phyloP scores from a whole-genome alignment of 2,888 invertebrate genomes.

The Oligia fasciuncula region DNA sequence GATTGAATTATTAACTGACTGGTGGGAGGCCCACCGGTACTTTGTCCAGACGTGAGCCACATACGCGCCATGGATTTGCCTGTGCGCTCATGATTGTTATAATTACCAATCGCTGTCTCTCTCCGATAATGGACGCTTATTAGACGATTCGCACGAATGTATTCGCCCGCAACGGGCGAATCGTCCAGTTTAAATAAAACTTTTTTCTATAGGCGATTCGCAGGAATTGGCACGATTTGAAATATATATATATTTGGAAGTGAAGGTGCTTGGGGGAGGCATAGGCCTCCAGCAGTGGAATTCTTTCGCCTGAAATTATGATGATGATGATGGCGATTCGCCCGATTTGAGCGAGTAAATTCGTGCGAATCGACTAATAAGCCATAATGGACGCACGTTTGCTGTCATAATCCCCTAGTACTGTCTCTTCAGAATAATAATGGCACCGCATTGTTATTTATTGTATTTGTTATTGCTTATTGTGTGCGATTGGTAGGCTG shows the following conservation, averaged over 20 bases:
- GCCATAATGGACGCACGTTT: slow-evolving; percentile 68
- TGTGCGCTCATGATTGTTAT: slow-evolving; percentile 79
- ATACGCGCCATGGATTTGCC: slow-evolving; percentile 73
- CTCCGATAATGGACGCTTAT: slow-evolving; percentile 74
- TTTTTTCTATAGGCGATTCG: neutral
- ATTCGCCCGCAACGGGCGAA: neutral
- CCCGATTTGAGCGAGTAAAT: neutral
- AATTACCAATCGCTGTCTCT: slow-evolving; percentile 76
- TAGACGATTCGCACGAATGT: neutral
- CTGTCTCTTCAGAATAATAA: slow-evolving; percentile 72
- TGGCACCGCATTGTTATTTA: slow-evolving; percentile 63
- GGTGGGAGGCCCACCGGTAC: slow-evolving; percentile 77
- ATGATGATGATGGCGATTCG: neutral
- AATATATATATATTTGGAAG: too few relatives aligned
- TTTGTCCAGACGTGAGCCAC: slow-evolving; percentile 80
- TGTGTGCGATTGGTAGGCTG: slow-evolving; percentile 39
- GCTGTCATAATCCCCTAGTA: slow-evolving; percentile 69
- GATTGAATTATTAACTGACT: slow-evolving; percentile 87
- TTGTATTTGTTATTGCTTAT: slow-evolving; percentile 57
- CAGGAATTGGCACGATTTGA: neutral
- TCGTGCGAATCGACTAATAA: neutral
- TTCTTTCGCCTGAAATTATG: neutral
- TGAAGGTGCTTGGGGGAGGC: neutral
- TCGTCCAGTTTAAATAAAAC: neutral
- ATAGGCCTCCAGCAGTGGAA: neutral